A percentile compares a stretch with the other conserved stretches of the same genome.
phyloP scores from a whole-genome alignment of 1,140 invertebrate species.

The Drosophila nannoptera region DNA sequence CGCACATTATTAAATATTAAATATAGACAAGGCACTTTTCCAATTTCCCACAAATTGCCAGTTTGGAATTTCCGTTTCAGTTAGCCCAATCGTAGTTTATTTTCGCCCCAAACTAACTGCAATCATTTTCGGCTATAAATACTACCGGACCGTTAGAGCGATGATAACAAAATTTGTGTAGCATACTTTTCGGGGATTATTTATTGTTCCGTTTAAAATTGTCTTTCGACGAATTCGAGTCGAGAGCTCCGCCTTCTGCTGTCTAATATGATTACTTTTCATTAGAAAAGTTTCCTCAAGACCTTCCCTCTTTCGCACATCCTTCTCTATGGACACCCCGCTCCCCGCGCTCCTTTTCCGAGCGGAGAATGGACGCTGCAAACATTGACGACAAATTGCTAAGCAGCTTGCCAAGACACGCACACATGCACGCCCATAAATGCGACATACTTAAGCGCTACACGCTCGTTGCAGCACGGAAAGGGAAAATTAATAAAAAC shows the following conservation, averaged over 20 bases:
- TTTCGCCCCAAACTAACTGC: too few species aligned
- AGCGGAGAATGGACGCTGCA: constrained; percentile 17
- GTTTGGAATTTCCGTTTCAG: constrained; percentile 65
- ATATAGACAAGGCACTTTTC: background rate
- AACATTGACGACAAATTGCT: constrained; percentile 63
- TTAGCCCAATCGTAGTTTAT: constrained; percentile 10
- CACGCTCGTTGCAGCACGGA: constrained; percentile 16
- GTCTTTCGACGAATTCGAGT: too few species aligned
- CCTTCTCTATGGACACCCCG: constrained; percentile 3
- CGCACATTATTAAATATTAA: constrained; percentile 54
- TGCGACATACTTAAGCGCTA: too few species aligned
- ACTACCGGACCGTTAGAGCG: too few species aligned
- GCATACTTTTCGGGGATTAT: background rate
- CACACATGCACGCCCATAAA: constrained; percentile 9
- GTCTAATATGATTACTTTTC: constrained; percentile 62
- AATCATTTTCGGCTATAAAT: too few species aligned
- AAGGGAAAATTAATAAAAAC: constrained; percentile 64
- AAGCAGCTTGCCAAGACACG: constrained; percentile 55
- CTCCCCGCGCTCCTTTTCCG: background rate
- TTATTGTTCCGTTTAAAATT: too few species aligned
- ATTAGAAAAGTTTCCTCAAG: constrained; percentile 42
- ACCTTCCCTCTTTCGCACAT: background rate
- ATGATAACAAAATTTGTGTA: background rate
- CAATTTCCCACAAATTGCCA: background rate
- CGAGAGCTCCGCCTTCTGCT: constrained; percentile 8